phyloP scores from a whole-genome alignment of 2,888 invertebrate genomes.

The Epistrophe grossulariae region DNA sequence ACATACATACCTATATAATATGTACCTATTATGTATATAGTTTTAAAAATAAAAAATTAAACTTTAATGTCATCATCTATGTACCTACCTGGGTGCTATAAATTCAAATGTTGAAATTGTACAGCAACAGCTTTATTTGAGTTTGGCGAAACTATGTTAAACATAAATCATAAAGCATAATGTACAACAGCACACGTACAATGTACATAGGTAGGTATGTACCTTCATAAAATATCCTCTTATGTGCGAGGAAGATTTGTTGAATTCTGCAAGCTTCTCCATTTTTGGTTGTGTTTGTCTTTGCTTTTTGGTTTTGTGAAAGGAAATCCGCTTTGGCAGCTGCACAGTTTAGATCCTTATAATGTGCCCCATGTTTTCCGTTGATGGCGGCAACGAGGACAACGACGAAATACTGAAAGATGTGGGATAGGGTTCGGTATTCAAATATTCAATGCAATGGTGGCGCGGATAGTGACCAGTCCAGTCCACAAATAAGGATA shows the following conservation, averaged over 20 bases:
- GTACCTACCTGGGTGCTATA: background rate
- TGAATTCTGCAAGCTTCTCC: constrained; percentile 18
- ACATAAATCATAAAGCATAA: constrained; percentile 42
- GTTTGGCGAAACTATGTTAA: constrained; percentile 31
- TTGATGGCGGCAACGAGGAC: background rate
- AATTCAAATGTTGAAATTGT: constrained; percentile 28
- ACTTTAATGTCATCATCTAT: background rate
- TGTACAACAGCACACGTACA: background rate
- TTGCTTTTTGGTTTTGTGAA: constrained; percentile 30
- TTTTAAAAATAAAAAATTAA: background rate
- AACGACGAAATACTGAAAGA: background rate
- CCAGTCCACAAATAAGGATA: constrained; percentile 19
- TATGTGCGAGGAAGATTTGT: constrained; percentile 30
- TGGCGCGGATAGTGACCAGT: background rate
- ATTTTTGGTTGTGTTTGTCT: constrained; percentile 38
- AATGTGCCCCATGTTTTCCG: background rate
- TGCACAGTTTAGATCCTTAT: constrained; percentile 13
- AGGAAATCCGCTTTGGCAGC: constrained; percentile 45
- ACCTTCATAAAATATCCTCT: constrained; percentile 2
- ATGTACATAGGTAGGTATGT: too few relatives aligned
- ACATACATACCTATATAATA: too few relatives aligned
- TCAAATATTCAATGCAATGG: background rate
- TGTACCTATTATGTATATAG: too few relatives aligned
- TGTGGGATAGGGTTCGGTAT: background rate
- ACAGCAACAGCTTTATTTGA: constrained; percentile 44